Conservation (phyloP, 2,888 invertebrate species). For the Yponomeuta malinellus region DNA sequence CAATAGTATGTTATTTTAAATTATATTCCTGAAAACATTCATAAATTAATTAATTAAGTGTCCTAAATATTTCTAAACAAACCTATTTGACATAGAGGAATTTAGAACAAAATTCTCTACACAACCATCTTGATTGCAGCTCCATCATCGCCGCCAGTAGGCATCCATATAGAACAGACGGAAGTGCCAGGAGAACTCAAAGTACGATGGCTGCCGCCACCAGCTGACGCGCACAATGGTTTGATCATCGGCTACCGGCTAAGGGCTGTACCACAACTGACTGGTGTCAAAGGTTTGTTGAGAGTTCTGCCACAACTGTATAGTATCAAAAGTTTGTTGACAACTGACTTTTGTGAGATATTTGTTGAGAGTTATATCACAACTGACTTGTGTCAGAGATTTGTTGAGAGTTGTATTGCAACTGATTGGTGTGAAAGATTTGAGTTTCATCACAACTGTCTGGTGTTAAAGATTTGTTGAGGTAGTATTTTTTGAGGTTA, state of each 20-base stretch:
- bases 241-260: slow-evolving; percentile 60
- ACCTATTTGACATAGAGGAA: too few species aligned
- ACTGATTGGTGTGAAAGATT: too few species aligned
- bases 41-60: too few species aligned
- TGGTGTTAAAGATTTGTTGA: too few species aligned
- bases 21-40: too few species aligned
- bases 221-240: slow-evolving; percentile 64
- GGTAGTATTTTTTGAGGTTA: slow-evolving; percentile 21
- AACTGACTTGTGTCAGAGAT: slow-evolving; percentile 59
- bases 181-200: slow-evolving; percentile 61
- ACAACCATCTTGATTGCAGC: slow-evolving; percentile 32
- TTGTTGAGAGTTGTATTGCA: background rate
- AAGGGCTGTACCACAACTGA: slow-evolving; percentile 58
- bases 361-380: slow-evolving; percentile 51
- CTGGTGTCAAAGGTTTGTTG: slow-evolving; percentile 50
- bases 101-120: background rate
- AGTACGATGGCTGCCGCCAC: slow-evolving; percentile 65
- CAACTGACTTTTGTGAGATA: too few species aligned
- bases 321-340: too few species aligned
- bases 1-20: too few species aligned
- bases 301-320: too few species aligned
- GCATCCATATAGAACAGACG: slow-evolving; percentile 64
- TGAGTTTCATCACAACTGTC: too few species aligned
- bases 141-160: slow-evolving; percentile 61
- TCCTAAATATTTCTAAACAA: too few species aligned